These are phyloP conservation scores for Neria commutata DNA, from an alignment of 2,888 invertebrate species.

Conservation along the genomic window DNA sequence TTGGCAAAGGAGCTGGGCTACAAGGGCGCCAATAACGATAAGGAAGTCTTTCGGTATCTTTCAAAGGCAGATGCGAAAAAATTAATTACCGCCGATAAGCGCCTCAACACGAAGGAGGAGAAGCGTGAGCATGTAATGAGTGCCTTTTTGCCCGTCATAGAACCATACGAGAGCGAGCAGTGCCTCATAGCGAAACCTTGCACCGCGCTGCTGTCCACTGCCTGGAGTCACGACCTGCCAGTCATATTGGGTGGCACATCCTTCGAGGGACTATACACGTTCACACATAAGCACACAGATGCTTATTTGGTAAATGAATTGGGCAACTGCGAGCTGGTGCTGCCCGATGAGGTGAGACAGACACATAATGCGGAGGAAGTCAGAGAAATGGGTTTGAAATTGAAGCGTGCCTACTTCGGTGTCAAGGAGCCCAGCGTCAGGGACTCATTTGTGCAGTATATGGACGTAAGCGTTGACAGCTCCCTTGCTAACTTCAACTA, in stretches of 20 bases:
- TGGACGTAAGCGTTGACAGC: slow-evolving; percentile 32
- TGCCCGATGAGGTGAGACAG: slow-evolving; percentile 52
- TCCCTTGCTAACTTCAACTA: background rate
- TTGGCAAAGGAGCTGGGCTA: slow-evolving; percentile 56
- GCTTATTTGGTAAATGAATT: slow-evolving; percentile 30
- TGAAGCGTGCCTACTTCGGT: slow-evolving; percentile 43
- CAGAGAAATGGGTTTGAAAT: slow-evolving; percentile 34
- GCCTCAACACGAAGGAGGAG: slow-evolving; percentile 48
- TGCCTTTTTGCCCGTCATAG: slow-evolving; percentile 53
- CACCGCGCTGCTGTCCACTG: slow-evolving; percentile 41
- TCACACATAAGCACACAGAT: slow-evolving; percentile 27
- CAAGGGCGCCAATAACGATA: slow-evolving; percentile 54
- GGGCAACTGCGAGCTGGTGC: slow-evolving; percentile 50
- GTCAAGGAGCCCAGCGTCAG: slow-evolving; percentile 30
- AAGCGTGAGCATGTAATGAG: slow-evolving; percentile 40
- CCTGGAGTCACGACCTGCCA: slow-evolving; percentile 57
- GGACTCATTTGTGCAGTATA: slow-evolving; percentile 22
- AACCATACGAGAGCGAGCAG: slow-evolving; percentile 51
- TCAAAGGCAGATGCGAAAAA: slow-evolving; percentile 33
- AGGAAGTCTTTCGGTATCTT: slow-evolving; percentile 40
- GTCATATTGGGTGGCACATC: slow-evolving; percentile 57
- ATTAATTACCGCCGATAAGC: slow-evolving; percentile 38
- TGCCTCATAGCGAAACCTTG: slow-evolving; percentile 49
- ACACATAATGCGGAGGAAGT: slow-evolving; percentile 32
- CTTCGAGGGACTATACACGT: slow-evolving; percentile 55